A percentile compares a stretch with the other conserved stretches of the same genome.
Conservation (phyloP, 2,113 vertebrate genomes). For the Cheilinus undulatus region DNA sequence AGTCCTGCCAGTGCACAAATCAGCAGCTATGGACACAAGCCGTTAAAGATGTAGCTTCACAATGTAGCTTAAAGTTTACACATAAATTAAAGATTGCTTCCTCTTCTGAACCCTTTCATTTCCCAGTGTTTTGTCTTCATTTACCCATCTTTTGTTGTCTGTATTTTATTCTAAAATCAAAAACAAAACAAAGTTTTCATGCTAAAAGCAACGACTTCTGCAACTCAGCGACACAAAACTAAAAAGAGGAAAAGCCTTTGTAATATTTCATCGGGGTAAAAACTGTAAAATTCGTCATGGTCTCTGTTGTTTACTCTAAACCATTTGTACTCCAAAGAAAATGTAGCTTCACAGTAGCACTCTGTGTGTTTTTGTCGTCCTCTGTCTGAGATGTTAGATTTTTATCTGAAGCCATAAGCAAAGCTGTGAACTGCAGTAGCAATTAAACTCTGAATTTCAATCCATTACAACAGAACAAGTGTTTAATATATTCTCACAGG, state of each 20-base stretch:
- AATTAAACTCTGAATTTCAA: conserved; percentile 30
- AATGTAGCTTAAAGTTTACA: conserved; percentile 4
- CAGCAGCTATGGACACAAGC: too few relatives aligned
- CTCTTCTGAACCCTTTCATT: too few relatives aligned
- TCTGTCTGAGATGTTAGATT: conserved; percentile 25
- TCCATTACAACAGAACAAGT: neutral
- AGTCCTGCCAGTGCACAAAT: too few relatives aligned
- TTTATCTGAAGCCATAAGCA: conserved; percentile 65
- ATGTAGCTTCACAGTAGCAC: conserved; percentile 60
- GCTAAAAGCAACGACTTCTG: too few relatives aligned
- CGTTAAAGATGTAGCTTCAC: conserved; percentile 1
- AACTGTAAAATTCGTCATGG: neutral
- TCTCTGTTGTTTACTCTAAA: neutral
- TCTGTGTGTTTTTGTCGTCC: conserved; percentile 27
- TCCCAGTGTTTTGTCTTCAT: neutral
- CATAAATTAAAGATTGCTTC: neutral
- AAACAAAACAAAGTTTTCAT: too few relatives aligned
- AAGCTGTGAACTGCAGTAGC: conserved; percentile 55
- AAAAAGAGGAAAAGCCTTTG: too few relatives aligned
- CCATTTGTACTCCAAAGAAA: conserved; percentile 43
- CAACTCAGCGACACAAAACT: too few relatives aligned
- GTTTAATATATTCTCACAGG: neutral
- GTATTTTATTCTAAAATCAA: too few relatives aligned
- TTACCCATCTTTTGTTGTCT: neutral
- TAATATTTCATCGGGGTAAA: too few relatives aligned